Evolutionary conservation across 2,888 invertebrate species (phyloP), one percentile per base, ranked within the genome.

Genomic region (Andrena minutula): DNA sequence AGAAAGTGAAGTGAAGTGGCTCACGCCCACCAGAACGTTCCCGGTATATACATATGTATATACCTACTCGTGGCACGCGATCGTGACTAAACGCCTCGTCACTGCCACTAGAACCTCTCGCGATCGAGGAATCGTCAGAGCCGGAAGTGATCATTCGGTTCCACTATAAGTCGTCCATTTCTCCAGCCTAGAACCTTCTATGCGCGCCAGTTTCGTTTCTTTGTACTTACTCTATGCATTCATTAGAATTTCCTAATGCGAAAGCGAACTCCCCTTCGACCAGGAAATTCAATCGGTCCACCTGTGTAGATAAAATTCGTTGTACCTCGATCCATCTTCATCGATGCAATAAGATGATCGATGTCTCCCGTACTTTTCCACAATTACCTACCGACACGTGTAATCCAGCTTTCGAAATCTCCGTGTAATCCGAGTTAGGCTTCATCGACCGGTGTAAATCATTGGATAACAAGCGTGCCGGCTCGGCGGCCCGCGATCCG

Each of bases 401-500:
- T 30, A 16, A 56, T 28, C 56, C 28, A 30, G 5, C 2, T 56
- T 28, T 53, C n/a, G n/a, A 63, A 30, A 66, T 56, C 26, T 4
- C 10, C 28, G n/a, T 41, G 6, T 56, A 28, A 72, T 35, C 1
- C 26, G 28, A 7, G 23, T 47, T 20, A 49, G 2, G 4, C 20
- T 0, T 35, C 12, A 60, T 51, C 35, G 47, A 3, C 28, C 8
- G 26, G n/a, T 20, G 16, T 16, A 30, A 71, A 71, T 77, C 65
- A 47, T 10, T 53, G 64, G 16, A 23, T 30, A 81, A 51, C 10
- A 7, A 6, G 7, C 73, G 63, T 78, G 83, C 35, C 75, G 56
- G 71, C 66, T 28, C n/a, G 75, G 75, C 73, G 75, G 61, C 75
- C 51, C 2, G 56, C 8, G n/a, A 20, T 20, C 75, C n/a, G 72